Conservation (phyloP, 2,113 vertebrate genomes). For the Anseranas semipalmata region DNA sequence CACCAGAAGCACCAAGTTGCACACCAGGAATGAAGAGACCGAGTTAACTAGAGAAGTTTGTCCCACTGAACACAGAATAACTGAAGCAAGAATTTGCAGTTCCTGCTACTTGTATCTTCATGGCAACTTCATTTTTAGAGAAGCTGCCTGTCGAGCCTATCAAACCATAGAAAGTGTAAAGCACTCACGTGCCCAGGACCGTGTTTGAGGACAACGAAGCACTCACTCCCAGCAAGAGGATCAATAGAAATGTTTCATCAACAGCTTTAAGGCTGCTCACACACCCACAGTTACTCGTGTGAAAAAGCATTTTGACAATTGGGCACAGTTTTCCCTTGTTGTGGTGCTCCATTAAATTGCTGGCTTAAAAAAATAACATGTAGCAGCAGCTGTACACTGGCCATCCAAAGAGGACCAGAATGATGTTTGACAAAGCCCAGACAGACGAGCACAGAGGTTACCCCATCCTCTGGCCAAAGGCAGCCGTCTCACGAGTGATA, state of each 20-base stretch:
- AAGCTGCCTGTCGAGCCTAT: neutral
- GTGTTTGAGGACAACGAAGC: neutral
- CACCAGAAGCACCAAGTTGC: neutral
- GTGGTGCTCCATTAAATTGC: neutral
- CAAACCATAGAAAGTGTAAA: neutral
- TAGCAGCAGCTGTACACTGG: neutral
- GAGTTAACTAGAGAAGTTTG: neutral
- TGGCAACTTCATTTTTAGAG: neutral
- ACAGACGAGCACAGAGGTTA: neutral
- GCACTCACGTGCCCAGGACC: neutral
- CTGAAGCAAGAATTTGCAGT: neutral
- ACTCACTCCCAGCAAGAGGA: neutral
- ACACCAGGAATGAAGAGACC: neutral
- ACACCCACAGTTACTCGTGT: rapidly evolving
- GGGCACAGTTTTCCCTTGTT: neutral
- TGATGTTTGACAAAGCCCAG: neutral
- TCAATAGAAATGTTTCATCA: neutral
- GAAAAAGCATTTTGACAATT: neutral
- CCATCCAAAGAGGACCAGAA: neutral
- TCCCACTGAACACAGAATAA: neutral
- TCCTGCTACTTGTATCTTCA: neutral
- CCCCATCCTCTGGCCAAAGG: neutral
- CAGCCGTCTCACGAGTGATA: rapidly evolving
- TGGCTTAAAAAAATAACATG: neutral
- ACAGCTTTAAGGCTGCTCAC: neutral